These are phyloP conservation scores for Euproctis similis DNA, from an alignment of 2,888 invertebrate genomes.

Conservation along the genomic window DNA sequence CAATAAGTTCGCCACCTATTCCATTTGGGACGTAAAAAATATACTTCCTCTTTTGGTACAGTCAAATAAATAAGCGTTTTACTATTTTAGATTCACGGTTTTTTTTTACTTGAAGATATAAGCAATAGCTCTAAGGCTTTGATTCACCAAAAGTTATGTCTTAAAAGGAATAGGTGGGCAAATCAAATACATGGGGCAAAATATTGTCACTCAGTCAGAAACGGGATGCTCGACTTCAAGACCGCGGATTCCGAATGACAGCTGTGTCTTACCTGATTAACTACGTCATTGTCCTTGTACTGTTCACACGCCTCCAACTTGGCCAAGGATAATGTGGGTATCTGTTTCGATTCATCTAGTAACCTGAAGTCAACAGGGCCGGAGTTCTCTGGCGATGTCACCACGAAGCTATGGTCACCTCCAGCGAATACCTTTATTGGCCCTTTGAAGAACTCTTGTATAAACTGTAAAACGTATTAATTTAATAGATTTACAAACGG, in stretches of 20 bases:
- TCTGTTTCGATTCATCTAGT: conserved; percentile 77
- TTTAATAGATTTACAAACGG: background rate
- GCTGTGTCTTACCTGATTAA: conserved; percentile 73
- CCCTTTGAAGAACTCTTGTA: conserved; percentile 50
- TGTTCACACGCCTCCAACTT: conserved; percentile 77
- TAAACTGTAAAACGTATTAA: conserved; percentile 44
- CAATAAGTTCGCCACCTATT: no score
- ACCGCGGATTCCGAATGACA: background rate
- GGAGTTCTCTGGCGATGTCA: conserved; percentile 66
- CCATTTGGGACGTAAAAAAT: no score
- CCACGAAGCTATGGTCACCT: conserved; percentile 91
- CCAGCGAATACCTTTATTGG: conserved; percentile 83
- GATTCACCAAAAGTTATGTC: no score
- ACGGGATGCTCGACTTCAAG: background rate
- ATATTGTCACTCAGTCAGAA: background rate
- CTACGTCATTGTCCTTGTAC: conserved; percentile 76
- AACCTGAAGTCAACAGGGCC: conserved; percentile 79
- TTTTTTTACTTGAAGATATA: no score
- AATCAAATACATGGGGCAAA: no score
- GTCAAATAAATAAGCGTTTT: no score
- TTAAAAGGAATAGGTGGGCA: no score
- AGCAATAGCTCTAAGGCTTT: no score
- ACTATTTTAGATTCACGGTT: no score
- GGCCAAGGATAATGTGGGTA: conserved; percentile 78
- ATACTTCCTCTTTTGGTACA: no score